Evolutionary conservation across 2,797 vertebrate genomes (phyloP).

Genomic region (Cuculus canorus): DNA sequence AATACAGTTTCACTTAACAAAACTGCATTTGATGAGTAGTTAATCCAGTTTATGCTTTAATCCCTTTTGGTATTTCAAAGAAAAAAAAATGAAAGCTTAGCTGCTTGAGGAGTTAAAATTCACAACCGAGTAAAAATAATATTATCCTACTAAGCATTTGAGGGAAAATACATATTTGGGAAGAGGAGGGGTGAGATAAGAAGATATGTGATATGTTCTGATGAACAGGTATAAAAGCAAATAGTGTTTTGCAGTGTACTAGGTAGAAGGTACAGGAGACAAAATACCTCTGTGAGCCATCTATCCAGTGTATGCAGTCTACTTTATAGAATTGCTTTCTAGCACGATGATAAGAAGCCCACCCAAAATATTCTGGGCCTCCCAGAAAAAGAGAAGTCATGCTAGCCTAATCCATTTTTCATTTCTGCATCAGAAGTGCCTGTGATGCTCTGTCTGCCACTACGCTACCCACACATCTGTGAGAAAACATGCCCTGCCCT

Average conservation of each 20-base stretch:
- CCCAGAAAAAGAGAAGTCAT: not conserved
- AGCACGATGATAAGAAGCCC: not conserved
- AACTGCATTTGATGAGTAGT: not conserved
- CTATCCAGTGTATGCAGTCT: not conserved
- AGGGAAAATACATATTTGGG: not conserved
- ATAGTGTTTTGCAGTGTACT: not conserved
- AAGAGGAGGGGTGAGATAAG: not conserved
- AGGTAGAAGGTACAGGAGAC: not conserved
- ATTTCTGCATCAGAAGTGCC: not conserved
- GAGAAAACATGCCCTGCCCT: not conserved
- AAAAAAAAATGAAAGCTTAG: not conserved
- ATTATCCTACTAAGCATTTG: not conserved
- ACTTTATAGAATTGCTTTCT: not conserved
- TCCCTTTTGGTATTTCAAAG: slow-evolving; percentile 44
- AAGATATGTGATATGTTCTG: not conserved
- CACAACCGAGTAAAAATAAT: not conserved
- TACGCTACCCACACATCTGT: not conserved
- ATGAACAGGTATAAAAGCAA: not conserved
- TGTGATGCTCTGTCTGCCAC: not conserved
- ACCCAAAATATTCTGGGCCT: not conserved
- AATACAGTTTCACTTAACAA: slow-evolving; percentile 48
- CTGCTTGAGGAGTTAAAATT: not conserved
- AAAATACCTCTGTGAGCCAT: not conserved
- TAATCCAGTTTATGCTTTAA: slow-evolving; percentile 48
- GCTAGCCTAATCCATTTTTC: not conserved